Percentiles rank a stretch among this genome's conserved stretches.
Conservation (phyloP, 1,140 invertebrate genomes). For the Macrotrachela quadricornifera region DNA sequence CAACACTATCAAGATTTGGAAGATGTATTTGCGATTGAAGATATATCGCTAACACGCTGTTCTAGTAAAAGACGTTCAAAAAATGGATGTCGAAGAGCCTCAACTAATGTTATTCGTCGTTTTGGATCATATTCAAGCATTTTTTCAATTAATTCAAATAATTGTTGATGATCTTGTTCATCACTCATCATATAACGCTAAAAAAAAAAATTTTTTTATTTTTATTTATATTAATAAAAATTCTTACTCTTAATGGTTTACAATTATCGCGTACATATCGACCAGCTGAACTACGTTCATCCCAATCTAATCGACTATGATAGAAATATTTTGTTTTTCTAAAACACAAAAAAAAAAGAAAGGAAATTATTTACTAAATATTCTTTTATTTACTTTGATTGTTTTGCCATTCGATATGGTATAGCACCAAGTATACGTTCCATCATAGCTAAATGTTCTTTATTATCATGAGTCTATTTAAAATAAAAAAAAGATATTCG, state of each 20-base stretch:
- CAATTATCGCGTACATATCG: slow-evolving; percentile 51
- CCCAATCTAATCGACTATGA: slow-evolving; percentile 27
- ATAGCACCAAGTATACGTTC: slow-evolving; percentile 85
- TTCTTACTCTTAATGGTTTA: slow-evolving; percentile 65
- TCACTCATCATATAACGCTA: slow-evolving; percentile 70
- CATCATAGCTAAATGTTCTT: slow-evolving; percentile 99
- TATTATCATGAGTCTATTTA: slow-evolving; percentile 82
- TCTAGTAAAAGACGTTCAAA: slow-evolving; percentile 38
- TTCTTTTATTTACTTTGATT: slow-evolving; percentile 43
- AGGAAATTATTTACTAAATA: background rate
- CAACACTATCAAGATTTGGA: too few relatives aligned
- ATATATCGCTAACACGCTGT: too few relatives aligned
- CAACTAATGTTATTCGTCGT: slow-evolving; percentile 61
- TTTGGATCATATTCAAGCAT: slow-evolving; percentile 98
- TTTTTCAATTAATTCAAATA: slow-evolving; percentile 82
- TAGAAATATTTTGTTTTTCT: slow-evolving; percentile 30
- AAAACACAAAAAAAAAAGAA: background rate
- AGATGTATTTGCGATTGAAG: too few relatives aligned
- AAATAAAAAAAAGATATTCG: background rate
- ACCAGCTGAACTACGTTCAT: slow-evolving; percentile 21
- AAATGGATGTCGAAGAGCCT: slow-evolving; percentile 75
- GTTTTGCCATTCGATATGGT: slow-evolving; percentile 78
- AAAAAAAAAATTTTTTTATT: slow-evolving; percentile 16
- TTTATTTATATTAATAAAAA: background rate
- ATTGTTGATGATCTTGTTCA: slow-evolving; percentile 56